Evolutionary conservation across 2,113 vertebrate species (phyloP).

Genomic region (Astatoreochromis straeleni): DNA sequence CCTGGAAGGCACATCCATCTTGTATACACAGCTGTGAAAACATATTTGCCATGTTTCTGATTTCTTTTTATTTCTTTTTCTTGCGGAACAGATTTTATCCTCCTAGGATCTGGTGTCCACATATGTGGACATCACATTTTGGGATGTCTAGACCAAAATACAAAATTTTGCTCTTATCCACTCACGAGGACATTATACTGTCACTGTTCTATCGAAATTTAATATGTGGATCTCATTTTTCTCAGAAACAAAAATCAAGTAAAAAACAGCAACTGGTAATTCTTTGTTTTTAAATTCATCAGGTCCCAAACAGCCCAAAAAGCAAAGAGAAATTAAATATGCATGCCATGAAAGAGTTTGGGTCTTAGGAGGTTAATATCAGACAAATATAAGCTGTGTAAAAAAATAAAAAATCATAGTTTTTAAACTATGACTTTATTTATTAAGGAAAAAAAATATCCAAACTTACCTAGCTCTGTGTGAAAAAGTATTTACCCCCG

Average conservation of each 20-base stretch:
- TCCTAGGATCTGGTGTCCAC: not conserved
- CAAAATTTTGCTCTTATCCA: not conserved
- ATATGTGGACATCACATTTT: not conserved
- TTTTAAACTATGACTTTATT: not conserved
- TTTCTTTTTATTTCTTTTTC: not conserved
- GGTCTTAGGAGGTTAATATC: not conserved
- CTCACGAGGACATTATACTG: fast-evolving
- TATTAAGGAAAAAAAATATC: not conserved
- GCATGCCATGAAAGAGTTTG: not conserved
- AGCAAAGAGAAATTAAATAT: not conserved
- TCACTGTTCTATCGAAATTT: not conserved
- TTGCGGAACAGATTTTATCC: not conserved
- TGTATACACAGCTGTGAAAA: not conserved
- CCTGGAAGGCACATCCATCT: not conserved
- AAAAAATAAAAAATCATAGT: not conserved
- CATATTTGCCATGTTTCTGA: not conserved
- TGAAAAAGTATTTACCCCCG: not conserved
- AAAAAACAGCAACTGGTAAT: not conserved
- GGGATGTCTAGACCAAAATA: not conserved
- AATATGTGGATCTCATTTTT: not conserved
- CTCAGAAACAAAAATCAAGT: not conserved
- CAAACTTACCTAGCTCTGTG: not conserved
- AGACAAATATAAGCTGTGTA: not conserved
- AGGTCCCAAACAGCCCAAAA: not conserved
- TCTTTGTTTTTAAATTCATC: not conserved